These are phyloP conservation scores for Lathamus discolor DNA, from an alignment of 2,113 vertebrate species.

Conservation along the genomic window DNA sequence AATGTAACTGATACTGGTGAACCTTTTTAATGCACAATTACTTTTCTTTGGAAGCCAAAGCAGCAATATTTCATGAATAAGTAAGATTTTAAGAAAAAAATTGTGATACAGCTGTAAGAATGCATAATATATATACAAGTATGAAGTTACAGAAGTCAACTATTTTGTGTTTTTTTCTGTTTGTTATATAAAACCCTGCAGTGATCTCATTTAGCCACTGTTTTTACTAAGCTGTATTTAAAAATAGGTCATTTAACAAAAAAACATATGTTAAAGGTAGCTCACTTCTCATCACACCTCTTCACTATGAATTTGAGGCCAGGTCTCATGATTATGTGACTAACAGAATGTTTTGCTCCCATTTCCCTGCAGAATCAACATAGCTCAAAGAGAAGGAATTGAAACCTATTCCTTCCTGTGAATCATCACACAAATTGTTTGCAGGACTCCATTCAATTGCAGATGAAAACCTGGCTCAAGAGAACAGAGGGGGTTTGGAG, in stretches of 20 bases:
- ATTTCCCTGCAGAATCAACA: conserved; percentile 7
- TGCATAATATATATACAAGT: background rate
- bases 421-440: conserved; percentile 20
- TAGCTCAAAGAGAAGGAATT: background rate
- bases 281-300: background rate
- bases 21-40: background rate
- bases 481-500: background rate
- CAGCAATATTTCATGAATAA: background rate
- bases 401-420: conserved; percentile 41
- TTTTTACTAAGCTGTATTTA: background rate
- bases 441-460: background rate
- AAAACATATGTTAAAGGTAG: background rate
- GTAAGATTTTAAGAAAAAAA: background rate
- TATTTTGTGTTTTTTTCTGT: fast-evolving
- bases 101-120: background rate
- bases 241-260: background rate
- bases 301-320: background rate
- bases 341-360: background rate
- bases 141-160: background rate
- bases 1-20: background rate
- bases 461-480: background rate
- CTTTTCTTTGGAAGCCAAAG: background rate
- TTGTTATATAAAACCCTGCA: background rate
- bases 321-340: background rate
- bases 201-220: background rate